phyloP scores from a whole-genome alignment of 2,797 vertebrate genomes.

The Alauda arvensis region DNA sequence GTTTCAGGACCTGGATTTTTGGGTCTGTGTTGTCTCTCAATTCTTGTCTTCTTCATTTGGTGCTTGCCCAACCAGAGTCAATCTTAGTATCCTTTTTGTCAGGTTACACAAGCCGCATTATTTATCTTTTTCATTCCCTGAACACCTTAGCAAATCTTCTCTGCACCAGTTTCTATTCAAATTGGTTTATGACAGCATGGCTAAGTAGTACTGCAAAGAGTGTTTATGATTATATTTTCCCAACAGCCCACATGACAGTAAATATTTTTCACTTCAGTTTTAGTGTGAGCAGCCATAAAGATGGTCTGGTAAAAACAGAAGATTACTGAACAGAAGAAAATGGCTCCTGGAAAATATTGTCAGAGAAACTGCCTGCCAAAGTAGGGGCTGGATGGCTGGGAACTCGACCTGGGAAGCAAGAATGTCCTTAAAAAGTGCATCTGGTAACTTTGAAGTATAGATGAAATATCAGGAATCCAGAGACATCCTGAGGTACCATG shows the following conservation, averaged over 20 bases:
- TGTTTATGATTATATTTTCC: background rate
- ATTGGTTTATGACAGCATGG: background rate
- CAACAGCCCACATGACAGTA: background rate
- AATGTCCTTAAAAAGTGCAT: background rate
- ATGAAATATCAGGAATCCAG: background rate
- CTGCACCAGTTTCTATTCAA: background rate
- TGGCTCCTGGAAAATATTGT: background rate
- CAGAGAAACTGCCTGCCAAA: background rate
- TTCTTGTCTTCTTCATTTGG: background rate
- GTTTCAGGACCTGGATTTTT: background rate
- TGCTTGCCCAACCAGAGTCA: background rate
- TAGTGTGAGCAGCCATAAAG: background rate
- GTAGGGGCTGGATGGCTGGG: background rate
- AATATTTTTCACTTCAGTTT: background rate
- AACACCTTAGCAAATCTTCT: background rate
- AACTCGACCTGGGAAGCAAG: background rate
- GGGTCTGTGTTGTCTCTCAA: background rate
- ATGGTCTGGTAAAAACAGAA: background rate
- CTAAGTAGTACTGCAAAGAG: background rate
- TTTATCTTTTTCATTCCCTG: background rate
- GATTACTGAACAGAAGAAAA: background rate
- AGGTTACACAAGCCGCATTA: background rate
- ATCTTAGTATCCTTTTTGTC: background rate
- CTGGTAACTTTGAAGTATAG: background rate
- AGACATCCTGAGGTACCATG: background rate